Evolutionary conservation across 92 coral and sea anemone genomes (phyloP).

Genomic region (Plumapathes pennacea): DNA sequence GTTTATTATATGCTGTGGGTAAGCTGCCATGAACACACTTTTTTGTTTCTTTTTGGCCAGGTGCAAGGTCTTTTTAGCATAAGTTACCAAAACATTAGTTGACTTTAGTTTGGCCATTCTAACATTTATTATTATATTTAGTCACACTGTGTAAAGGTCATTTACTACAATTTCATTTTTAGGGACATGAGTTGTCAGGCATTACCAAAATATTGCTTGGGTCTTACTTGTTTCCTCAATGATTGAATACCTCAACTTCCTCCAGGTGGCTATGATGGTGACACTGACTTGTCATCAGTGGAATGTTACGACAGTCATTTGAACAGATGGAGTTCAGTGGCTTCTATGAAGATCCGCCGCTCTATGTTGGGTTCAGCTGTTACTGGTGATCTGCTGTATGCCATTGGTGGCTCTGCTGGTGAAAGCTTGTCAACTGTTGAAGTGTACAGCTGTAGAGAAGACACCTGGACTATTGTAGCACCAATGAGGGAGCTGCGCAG

Average conservation of each 20-base stretch:
- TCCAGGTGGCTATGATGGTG: slow-evolving; percentile 39
- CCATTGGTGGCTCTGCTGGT: slow-evolving; percentile 56
- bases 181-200: too few relatives aligned
- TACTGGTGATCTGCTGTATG: slow-evolving; percentile 31
- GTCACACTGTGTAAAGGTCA: too few relatives aligned
- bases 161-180: too few relatives aligned
- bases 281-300: slow-evolving; percentile 12
- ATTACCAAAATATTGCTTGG: too few relatives aligned
- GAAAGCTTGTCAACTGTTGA: slow-evolving; percentile 52
- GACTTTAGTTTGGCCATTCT: too few relatives aligned
- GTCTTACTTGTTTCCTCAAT: too few relatives aligned
- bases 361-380: slow-evolving; percentile 53
- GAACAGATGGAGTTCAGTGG: slow-evolving; percentile 31
- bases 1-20: slow-evolving; percentile 33
- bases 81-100: too few relatives aligned
- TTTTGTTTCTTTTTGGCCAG: too few relatives aligned
- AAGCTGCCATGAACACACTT: slow-evolving; percentile 1
- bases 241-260: too few relatives aligned
- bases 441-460: slow-evolving; percentile 39
- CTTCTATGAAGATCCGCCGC: slow-evolving; percentile 47
- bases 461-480: slow-evolving; percentile 40
- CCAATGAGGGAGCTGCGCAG: slow-evolving; percentile 46
- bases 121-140: too few relatives aligned
- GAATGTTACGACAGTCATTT: slow-evolving; percentile 23
- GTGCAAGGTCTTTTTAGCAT: too few relatives aligned